Percentiles rank a stretch among this genome's conserved stretches.
These are phyloP conservation scores for Erannis defoliaria DNA, from an alignment of 2,888 invertebrate species.

Conservation along the genomic window DNA sequence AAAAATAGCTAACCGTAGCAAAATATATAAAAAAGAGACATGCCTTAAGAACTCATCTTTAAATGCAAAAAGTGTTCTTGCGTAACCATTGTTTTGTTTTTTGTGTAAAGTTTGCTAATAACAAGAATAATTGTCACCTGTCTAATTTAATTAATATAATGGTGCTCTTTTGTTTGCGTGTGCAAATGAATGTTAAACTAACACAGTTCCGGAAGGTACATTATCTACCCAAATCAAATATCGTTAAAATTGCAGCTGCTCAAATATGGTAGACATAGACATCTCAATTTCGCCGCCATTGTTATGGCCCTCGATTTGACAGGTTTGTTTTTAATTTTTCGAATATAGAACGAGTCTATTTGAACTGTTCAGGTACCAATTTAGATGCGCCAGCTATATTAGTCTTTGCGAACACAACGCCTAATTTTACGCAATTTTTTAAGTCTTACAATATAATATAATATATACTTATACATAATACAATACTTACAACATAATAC, in stretches of 20 bases:
- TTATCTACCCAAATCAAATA: conserved; percentile 29
- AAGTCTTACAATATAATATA: too few relatives aligned
- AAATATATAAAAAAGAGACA: background rate
- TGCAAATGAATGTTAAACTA: conserved; percentile 39
- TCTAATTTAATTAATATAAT: conserved; percentile 32
- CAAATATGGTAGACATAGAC: conserved; percentile 53
- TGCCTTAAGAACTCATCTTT: background rate
- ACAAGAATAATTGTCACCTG: conserved; percentile 18
- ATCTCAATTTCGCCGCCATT: conserved; percentile 49
- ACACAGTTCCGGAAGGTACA: conserved; percentile 36
- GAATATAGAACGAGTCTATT: conserved; percentile 25
- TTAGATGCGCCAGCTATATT: too few relatives aligned
- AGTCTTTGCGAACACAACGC: too few relatives aligned
- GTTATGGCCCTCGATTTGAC: conserved; percentile 38
- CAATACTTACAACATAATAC: too few relatives aligned
- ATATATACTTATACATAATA: too few relatives aligned
- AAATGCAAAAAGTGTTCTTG: background rate
- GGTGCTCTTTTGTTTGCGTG: conserved; percentile 28
- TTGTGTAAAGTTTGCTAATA: too few relatives aligned
- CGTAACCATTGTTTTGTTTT: too few relatives aligned
- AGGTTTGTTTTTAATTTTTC: conserved; percentile 40
- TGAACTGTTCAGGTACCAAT: conserved; percentile 1
- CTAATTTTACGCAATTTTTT: too few relatives aligned
- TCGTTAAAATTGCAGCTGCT: conserved; percentile 50
- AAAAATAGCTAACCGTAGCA: background rate